A percentile compares a stretch with the other conserved stretches of the same genome.
phyloP scores from a whole-genome alignment of 2,797 vertebrate species.

The Prionace glauca region DNA sequence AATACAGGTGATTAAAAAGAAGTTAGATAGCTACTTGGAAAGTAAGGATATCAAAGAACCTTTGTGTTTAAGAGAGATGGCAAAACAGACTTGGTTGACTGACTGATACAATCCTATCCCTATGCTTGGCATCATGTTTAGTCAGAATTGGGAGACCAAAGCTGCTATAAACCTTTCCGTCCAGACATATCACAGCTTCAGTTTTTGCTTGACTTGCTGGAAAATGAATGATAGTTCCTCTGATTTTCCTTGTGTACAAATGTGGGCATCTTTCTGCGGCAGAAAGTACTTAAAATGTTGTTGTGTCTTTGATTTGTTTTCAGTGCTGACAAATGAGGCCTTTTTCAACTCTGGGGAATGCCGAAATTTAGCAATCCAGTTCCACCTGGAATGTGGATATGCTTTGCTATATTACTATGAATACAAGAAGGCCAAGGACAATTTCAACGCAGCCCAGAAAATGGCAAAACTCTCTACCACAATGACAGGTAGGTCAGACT shows the following conservation, averaged over 20 bases:
- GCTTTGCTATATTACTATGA: slow-evolving; percentile 78
- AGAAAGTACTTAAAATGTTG: neutral
- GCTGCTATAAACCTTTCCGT: neutral
- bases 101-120: neutral
- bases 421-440: slow-evolving; percentile 75
- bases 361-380: slow-evolving; percentile 69
- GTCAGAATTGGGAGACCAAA: neutral
- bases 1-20: neutral
- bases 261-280: neutral
- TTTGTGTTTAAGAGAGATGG: neutral
- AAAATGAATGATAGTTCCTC: neutral
- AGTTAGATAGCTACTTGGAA: neutral
- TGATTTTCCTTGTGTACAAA: neutral
- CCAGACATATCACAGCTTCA: neutral
- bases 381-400: slow-evolving; percentile 84
- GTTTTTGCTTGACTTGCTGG: neutral
- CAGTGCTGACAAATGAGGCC: slow-evolving; percentile 60
- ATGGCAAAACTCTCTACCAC: slow-evolving; percentile 68
- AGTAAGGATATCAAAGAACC: neutral
- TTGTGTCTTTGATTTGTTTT: slow-evolving; percentile 9
- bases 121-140: neutral
- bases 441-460: slow-evolving; percentile 67
- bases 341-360: slow-evolving; percentile 56
- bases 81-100: neutral
- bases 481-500: slow-evolving; percentile 66